Conservation (phyloP, 2,888 invertebrate species). For the Papilio gigon region DNA sequence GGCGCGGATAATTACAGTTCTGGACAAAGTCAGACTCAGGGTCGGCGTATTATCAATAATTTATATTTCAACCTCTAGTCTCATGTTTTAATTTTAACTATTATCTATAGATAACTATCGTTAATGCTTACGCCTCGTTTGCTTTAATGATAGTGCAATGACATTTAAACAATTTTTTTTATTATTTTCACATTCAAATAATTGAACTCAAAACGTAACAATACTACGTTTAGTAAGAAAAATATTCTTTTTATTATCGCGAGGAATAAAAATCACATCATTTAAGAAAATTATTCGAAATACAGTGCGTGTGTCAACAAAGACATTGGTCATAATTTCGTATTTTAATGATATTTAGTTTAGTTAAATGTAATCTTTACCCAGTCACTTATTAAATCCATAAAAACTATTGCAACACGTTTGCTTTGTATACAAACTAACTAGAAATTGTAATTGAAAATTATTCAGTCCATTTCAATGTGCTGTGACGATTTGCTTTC, state of each 20-base stretch:
- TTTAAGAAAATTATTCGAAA: too few species aligned
- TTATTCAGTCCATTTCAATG: constrained; percentile 14
- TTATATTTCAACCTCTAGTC: constrained; percentile 6
- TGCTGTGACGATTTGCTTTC: constrained; percentile 2
- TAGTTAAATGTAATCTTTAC: too few species aligned
- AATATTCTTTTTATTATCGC: too few species aligned
- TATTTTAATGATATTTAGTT: too few species aligned
- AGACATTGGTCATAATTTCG: too few species aligned
- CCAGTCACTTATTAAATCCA: too few species aligned
- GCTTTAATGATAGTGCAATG: background rate
- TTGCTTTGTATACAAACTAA: background rate
- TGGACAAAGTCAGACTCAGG: constrained; percentile 3
- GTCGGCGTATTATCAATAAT: constrained; percentile 9
- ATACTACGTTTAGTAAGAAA: too few species aligned
- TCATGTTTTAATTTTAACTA: background rate
- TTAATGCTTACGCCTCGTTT: background rate
- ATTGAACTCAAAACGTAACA: too few species aligned
- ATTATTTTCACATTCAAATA: too few species aligned
- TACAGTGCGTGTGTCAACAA: too few species aligned
- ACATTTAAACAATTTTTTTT: background rate
- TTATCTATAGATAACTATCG: background rate
- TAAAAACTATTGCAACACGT: background rate
- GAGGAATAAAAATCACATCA: too few species aligned
- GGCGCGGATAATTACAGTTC: constrained; percentile 9
- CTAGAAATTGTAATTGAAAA: constrained; percentile 2